Evolutionary conservation across 2,797 vertebrate species (phyloP).

Genomic region (Podargus strigoides): DNA sequence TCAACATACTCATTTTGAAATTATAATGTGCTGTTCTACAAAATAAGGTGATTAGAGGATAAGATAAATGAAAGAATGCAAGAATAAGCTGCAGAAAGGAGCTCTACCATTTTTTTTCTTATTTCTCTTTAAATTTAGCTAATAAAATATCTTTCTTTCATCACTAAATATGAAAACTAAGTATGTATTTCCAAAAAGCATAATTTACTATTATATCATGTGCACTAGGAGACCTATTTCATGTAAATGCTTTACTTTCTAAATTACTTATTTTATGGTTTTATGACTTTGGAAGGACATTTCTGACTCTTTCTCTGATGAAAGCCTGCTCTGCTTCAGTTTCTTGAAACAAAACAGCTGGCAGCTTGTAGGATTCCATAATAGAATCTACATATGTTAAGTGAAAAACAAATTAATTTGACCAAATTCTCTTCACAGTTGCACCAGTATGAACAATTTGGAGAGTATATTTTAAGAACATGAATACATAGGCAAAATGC

Average conservation of each 20-base stretch:
- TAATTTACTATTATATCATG: too few species aligned
- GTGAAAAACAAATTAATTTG: not conserved
- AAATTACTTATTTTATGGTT: too few species aligned
- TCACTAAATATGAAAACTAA: not conserved
- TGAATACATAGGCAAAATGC: not conserved
- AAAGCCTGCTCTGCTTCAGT: not conserved
- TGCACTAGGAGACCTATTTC: too few species aligned
- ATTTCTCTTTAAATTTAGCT: not conserved
- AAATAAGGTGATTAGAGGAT: not conserved
- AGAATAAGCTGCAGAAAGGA: not conserved
- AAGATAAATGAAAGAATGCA: not conserved
- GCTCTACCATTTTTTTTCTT: not conserved
- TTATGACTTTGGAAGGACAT: too few species aligned
- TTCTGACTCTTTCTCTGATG: not conserved
- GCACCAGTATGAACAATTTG: not conserved
- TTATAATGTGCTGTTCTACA: not conserved
- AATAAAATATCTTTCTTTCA: not conserved
- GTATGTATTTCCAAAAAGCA: too few species aligned
- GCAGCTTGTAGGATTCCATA: not conserved
- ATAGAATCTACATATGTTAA: not conserved
- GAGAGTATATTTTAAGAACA: not conserved
- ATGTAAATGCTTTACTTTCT: too few species aligned
- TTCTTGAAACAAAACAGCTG: not conserved
- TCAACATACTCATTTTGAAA: not conserved
- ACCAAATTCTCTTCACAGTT: not conserved